Base-by-base conservation (phyloP, 2,888 invertebrate species). In the Parasteatoda lunata region DNA sequence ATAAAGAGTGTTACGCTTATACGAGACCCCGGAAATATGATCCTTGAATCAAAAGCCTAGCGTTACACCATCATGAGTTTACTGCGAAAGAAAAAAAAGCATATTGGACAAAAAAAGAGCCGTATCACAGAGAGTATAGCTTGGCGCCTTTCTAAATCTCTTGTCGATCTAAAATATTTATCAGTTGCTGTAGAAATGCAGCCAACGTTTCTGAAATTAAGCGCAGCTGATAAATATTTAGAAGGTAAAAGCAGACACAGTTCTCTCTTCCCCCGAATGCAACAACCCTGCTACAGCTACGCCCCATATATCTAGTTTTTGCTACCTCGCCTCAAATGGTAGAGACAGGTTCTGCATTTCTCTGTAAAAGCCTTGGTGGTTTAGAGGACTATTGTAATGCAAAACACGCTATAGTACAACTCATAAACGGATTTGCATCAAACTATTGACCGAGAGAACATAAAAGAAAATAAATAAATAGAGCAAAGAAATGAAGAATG, bases 191-290 rank as follows among this genome's bases (percentile, higher is more conserved):
- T 69, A 72, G 66, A 80, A 80, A 80, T 80, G 80, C 80, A 81
- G 75, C 48, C 81, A 69, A 49, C 81, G 81, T 75, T 71, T 81
- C 75, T 75, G 75, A 81, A 81, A 81, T 81, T 75, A 81, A 81
- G 81, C 59, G 81, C 75, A 69, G 75, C 81, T 81, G 75, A 81
- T 81, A 81, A 81, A 81, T 81, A 81, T 81, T 81, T 81, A 81
- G 81, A 75, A 81, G 81, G 81, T 45, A 72, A 68, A n/a, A 8
- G 59, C 59, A 59, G 9, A 4, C 9, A n/a, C 59, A 8, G 7
- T 8, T n/a, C n/a, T 59, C 2, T 0, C 30, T 30, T 30, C 30
- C 30, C 30, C 72, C 52, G 52, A n/a, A 52, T 15, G 68, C 72
- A 51, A 51, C 51, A 51, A 73, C 80, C 73, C 75, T 73, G 66